Base-by-base conservation (phyloP, 2,888 invertebrate species). In the Chydorus sphaericus region DNA sequence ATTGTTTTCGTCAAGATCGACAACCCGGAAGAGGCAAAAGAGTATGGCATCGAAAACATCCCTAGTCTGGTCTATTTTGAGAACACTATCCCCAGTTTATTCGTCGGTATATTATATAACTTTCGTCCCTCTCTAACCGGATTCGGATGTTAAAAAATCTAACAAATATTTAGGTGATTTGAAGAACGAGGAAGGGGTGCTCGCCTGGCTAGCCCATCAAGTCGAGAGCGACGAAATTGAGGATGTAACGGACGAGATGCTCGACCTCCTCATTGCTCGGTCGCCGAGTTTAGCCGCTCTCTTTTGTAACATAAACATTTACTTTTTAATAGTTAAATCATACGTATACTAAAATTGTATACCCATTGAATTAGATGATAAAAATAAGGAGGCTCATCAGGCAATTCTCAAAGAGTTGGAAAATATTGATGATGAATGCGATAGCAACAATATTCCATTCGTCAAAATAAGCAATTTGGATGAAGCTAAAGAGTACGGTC, bases 351-450 rank as follows among this genome's bases (percentile, higher is more conserved):
- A n/a, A n/a, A n/a, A n/a, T n/a, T n/a, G n/a, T n/a, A n/a, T n/a
- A n/a, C n/a, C n/a, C n/a, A n/a, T n/a, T n/a, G n/a, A n/a, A n/a
- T n/a, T 72, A 90, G 90, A 91, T 74, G 88, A 90, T 71, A 89
- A 85, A 71, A 85, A 87, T 63, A 88, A 90, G 68, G 88, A 88
- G 74, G 86, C 87, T 70, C 88, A 89, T 68, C 84, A 87, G 69
- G 86, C 87, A 70, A 77, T 89, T 58, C 74, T 91, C 60, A 71
- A 75, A 55, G 90, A 89, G 70, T 71, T 91, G 64, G 91, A 92
- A 71, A 90, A 89, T 67, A 91, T 92, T 64, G 92, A 92, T 67
- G 91, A 91, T 66, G 91, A 91, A 68, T 89, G 89, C 70, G 90
- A 91, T 69, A 84, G 86, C 66, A 87, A 54, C 44, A 48, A 61